Conservation (phyloP, 2,797 vertebrate genomes). For the Mionectes olivaceus region DNA sequence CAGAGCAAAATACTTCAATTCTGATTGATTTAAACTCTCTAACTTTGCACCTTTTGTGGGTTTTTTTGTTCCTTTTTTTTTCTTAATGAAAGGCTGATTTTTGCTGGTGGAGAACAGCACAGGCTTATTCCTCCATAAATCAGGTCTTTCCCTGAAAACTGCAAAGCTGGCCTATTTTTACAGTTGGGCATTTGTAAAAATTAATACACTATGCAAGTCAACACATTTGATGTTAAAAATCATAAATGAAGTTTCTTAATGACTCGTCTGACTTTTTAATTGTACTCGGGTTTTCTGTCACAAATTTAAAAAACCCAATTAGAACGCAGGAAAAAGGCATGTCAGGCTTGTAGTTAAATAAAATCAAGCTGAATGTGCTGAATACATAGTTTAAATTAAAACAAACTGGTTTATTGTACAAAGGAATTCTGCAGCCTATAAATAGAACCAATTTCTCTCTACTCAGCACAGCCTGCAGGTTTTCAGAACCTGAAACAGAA, state of each 20-base stretch:
- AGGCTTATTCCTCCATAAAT: not conserved
- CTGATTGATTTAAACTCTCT: not conserved
- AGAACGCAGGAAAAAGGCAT: not conserved
- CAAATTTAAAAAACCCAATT: conserved; percentile 12
- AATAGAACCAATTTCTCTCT: conserved; percentile 25
- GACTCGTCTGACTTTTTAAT: conserved; percentile 1
- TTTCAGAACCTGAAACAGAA: conserved; percentile 20
- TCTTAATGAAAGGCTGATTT: not conserved
- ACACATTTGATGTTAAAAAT: conserved; percentile 9
- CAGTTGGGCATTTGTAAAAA: conserved; percentile 1
- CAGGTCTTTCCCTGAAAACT: not conserved
- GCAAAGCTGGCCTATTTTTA: conserved; percentile 20
- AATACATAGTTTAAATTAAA: conserved; percentile 46
- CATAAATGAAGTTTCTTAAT: conserved; percentile 39
- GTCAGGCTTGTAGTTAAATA: conserved; percentile 3
- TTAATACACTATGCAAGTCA: conserved; percentile 16
- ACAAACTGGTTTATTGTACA: conserved; percentile 19
- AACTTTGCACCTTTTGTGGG: not conserved
- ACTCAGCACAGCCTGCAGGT: conserved; percentile 31
- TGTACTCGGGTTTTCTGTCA: not conserved
- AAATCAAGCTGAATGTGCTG: conserved; percentile 43
- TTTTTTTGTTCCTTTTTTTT: not conserved
- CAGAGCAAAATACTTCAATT: not conserved
- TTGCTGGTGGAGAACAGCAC: not conserved
- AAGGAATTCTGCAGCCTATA: conserved; percentile 36